These are phyloP conservation scores for Sialis fuliginosa DNA, from an alignment of 2,888 invertebrate genomes.

Conservation along the genomic window DNA sequence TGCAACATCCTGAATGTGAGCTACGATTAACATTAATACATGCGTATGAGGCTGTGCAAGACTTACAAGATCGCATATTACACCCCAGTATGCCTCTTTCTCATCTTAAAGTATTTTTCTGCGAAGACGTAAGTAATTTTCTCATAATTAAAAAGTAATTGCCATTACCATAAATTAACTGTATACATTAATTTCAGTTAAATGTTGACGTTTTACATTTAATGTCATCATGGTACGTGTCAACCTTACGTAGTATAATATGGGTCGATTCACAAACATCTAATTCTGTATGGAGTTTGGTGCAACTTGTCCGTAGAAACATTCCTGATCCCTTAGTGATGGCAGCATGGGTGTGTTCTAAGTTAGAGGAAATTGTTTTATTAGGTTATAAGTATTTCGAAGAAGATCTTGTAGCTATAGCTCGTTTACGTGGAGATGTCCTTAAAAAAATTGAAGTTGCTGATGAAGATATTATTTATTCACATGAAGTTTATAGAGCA, in stretches of 20 bases:
- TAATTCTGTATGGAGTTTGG: background rate
- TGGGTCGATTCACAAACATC: conserved; percentile 36
- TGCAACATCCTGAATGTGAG: conserved; percentile 34
- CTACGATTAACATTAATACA: conserved; percentile 45
- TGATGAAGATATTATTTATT: conserved; percentile 26
- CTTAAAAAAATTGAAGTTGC: conserved; percentile 38
- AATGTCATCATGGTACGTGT: conserved; percentile 31
- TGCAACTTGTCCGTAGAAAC: conserved; percentile 8
- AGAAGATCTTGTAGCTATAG: conserved; percentile 44
- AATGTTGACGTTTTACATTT: conserved; percentile 35
- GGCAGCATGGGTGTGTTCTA: conserved; percentile 44
- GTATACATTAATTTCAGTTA: conserved; percentile 21
- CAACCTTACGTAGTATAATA: conserved; percentile 35
- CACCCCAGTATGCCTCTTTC: conserved; percentile 52
- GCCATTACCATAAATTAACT: background rate
- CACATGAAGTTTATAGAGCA: conserved; percentile 11
- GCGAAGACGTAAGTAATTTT: conserved; percentile 33
- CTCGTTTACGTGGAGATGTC: conserved; percentile 35
- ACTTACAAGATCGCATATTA: conserved; percentile 41
- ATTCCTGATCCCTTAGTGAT: conserved; percentile 42
- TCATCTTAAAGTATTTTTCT: conserved; percentile 55
- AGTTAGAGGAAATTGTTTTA: conserved; percentile 37
- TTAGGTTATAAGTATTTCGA: conserved; percentile 41
- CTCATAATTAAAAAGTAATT: background rate
- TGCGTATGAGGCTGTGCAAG: conserved; percentile 45